A percentile compares a stretch with the other conserved stretches of the same genome.
Evolutionary conservation across 2,113 vertebrate species (phyloP).

Genomic region (Notothenia coriiceps): DNA sequence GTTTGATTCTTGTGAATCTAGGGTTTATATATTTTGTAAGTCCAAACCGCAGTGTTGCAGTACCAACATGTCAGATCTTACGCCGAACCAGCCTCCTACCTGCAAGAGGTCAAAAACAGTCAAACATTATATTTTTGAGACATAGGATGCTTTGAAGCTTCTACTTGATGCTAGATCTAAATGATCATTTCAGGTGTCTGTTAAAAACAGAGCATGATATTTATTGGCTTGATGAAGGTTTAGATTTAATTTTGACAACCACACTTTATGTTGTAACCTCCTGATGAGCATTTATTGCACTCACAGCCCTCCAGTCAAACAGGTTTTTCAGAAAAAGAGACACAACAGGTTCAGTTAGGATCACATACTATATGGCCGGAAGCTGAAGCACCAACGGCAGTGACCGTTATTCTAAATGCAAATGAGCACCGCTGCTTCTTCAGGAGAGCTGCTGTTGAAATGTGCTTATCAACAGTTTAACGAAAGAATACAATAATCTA

Average conservation of each 20-base stretch:
- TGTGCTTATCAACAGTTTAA: slow-evolving; percentile 26
- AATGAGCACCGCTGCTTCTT: slow-evolving; percentile 33
- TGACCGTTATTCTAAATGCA: slow-evolving; percentile 51
- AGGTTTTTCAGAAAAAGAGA: slow-evolving; percentile 35
- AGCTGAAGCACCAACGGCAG: slow-evolving; percentile 29
- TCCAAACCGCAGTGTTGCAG: background rate
- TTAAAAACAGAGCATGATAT: background rate
- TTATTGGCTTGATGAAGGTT: too few relatives aligned
- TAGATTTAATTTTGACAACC: background rate
- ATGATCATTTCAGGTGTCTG: background rate
- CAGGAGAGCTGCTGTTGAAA: slow-evolving; percentile 12
- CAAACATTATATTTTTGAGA: background rate
- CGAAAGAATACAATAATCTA: background rate
- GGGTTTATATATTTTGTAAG: too few relatives aligned
- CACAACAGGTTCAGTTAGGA: slow-evolving; percentile 6
- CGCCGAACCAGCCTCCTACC: background rate
- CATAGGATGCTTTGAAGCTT: background rate
- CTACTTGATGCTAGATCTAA: background rate
- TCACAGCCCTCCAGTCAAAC: slow-evolving; percentile 29
- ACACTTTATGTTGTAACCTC: background rate
- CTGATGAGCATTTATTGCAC: background rate
- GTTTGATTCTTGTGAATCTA: background rate
- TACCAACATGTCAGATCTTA: background rate
- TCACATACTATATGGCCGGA: slow-evolving; percentile 4
- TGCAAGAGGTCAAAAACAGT: background rate